Percentiles rank a stretch among this genome's conserved stretches.
These are phyloP conservation scores for Myanophis thanlyinensis DNA, from an alignment of 2,113 vertebrate genomes.

Conservation along the genomic window DNA sequence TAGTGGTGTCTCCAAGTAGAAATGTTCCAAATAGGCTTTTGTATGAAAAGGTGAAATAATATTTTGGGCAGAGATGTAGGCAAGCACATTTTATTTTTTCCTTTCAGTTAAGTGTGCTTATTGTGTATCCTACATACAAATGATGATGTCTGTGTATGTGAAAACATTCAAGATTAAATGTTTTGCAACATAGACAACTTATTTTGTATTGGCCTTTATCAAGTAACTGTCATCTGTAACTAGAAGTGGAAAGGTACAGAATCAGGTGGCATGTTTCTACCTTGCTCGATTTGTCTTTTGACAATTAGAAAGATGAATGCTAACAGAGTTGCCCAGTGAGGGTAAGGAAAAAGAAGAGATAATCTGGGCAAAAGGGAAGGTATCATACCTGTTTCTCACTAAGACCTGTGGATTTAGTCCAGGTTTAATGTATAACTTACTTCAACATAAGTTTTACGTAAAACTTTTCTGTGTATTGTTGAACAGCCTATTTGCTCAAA, in stretches of 20 bases:
- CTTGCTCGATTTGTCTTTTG: neutral
- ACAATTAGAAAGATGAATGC: neutral
- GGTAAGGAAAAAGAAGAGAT: neutral
- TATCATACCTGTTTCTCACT: accelerated
- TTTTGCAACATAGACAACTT: neutral
- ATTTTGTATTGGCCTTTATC: neutral
- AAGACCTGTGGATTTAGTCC: neutral
- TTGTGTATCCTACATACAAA: neutral
- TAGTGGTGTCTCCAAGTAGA: neutral
- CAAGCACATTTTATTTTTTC: neutral
- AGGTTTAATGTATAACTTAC: neutral
- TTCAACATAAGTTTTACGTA: neutral
- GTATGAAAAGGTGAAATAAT: neutral
- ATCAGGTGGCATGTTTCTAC: neutral
- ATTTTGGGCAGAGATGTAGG: neutral
- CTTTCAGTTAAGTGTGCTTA: accelerated
- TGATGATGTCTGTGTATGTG: neutral
- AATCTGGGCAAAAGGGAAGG: no score
- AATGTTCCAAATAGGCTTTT: neutral
- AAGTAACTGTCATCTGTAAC: neutral
- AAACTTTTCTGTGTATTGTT: neutral
- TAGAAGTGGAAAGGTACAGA: neutral
- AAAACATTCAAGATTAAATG: neutral
- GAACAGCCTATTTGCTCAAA: neutral
- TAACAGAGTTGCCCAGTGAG: neutral